Evolutionary conservation across 2,113 vertebrate species (phyloP).

Genomic region (Sminthopsis crassicaudata): DNA sequence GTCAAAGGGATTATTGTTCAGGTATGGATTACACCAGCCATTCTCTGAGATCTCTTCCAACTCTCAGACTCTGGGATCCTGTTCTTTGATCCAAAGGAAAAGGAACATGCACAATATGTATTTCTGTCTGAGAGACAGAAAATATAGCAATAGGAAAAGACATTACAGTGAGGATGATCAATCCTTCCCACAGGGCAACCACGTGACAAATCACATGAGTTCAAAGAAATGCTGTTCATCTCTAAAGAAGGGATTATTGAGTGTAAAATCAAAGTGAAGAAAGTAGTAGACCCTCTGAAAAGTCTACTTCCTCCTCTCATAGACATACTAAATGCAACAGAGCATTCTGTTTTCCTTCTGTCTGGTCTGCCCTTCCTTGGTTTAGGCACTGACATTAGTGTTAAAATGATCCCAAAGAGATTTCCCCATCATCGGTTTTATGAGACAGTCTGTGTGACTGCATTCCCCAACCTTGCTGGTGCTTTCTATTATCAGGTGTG

Average conservation of each 20-base stretch:
- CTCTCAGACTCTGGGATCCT: background rate
- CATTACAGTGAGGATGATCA: slow-evolving; percentile 14
- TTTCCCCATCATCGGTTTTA: slow-evolving; percentile 50
- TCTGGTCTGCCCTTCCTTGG: slow-evolving; percentile 29
- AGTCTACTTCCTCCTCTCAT: background rate
- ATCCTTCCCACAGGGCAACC: slow-evolving; percentile 2
- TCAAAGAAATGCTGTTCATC: background rate
- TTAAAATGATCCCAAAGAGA: slow-evolving; percentile 41
- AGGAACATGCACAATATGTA: background rate
- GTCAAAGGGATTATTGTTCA: background rate
- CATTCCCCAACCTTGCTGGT: background rate
- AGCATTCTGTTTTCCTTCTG: slow-evolving; percentile 25
- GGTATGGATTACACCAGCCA: background rate
- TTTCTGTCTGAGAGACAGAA: background rate
- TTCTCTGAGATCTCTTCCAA: background rate
- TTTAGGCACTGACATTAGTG: slow-evolving; percentile 30
- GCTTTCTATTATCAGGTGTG: slow-evolving; percentile 43
- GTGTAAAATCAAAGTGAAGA: background rate
- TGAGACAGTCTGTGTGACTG: slow-evolving; percentile 24
- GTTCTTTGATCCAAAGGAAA: slow-evolving; percentile 26
- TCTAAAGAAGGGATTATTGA: slow-evolving; percentile 46
- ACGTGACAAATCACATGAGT: background rate
- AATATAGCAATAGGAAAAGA: background rate
- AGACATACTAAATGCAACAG: background rate
- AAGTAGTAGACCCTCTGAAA: background rate